Base-by-base conservation (phyloP, 2,888 invertebrate genomes). In the Phymatocera aterrima region DNA sequence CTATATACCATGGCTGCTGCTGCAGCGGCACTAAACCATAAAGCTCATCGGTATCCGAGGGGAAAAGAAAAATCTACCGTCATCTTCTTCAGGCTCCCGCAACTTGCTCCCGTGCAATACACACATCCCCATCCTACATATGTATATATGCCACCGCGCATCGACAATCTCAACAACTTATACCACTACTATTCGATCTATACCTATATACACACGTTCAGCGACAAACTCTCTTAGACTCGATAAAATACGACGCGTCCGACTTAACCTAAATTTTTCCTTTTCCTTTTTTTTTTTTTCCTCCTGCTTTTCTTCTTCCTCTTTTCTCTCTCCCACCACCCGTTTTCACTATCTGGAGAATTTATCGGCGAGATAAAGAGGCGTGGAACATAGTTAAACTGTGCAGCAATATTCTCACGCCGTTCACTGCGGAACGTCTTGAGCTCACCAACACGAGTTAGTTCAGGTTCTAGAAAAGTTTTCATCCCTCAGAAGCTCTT, bases 221-320 rank as follows among this genome's bases (percentile, higher is more conserved):
- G 3, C n/a, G 28, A 18, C 15, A 12, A 61, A 34, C 77, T 43
- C 15, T 57, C 74, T 74, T 51, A 64, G 72, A 78, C 83, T 84
- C 84, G 84, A 86, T 85, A 84, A 83, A 81, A 81, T 82, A 84
- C 82, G 82, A 82, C 81, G 82, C 75, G 21, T 75, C 70, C 79
- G 82, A 83, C 83, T 85, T 84, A 85, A 86, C 84, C 84, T 82
- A 85, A 86, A 85, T 85, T 86, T 85, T 86, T 85, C 84, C 82
- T 82, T 40, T 40, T 40, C 8, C 8, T 40, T 40, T 40, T 40
- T 40, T 40, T 8, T 40, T 40, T 8, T 40, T 40, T 57, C 28
- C 28, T 28, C 24, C 24, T 78, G 15, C 15, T 37, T 43, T 79
- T n/a, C n/a, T n/a, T n/a, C 81, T 77, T 80, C 83, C 83, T 85